Percentiles rank a stretch among this genome's conserved stretches.
Evolutionary conservation across 1,140 invertebrate genomes (phyloP).

Genomic region (Anoplophora glabripennis): DNA sequence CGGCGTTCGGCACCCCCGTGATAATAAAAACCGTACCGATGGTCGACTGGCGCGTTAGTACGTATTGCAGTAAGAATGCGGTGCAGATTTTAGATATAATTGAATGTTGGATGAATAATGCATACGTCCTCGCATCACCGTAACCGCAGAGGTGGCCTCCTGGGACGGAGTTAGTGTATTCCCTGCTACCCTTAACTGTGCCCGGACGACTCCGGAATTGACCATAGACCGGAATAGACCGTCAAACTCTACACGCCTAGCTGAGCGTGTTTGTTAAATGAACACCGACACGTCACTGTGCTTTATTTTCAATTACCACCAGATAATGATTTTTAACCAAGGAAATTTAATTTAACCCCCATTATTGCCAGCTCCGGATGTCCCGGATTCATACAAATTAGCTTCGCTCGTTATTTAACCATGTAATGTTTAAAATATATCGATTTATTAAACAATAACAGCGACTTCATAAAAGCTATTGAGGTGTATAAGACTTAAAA

Average conservation of each 20-base stretch:
- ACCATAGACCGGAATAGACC: conserved; percentile 29
- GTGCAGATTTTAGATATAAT: conserved; percentile 40
- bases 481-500: too few relatives aligned
- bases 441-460: too few relatives aligned
- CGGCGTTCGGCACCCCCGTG: conserved; percentile 1
- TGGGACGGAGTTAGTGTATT: conserved; percentile 33
- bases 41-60: conserved; percentile 6
- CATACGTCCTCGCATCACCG: conserved; percentile 31
- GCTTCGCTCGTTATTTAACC: too few relatives aligned
- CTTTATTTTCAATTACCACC: conserved; percentile 33
- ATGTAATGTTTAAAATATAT: too few relatives aligned
- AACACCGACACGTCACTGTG: conserved; percentile 27
- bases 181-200: conserved; percentile 19
- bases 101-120: conserved; percentile 41
- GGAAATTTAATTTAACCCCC: conserved; percentile 1
- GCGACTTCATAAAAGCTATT: too few relatives aligned
- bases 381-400: too few relatives aligned
- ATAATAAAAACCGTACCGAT: conserved; percentile 5
- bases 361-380: too few relatives aligned
- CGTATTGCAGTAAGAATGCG: neutral
- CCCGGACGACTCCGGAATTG: conserved; percentile 18
- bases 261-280: conserved; percentile 33
- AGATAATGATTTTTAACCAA: conserved; percentile 20
- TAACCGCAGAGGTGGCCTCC: conserved; percentile 25
- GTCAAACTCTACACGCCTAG: conserved; percentile 28